Conservation (phyloP, 2,888 invertebrate genomes). For the Zhuqinia jingwanae region DNA sequence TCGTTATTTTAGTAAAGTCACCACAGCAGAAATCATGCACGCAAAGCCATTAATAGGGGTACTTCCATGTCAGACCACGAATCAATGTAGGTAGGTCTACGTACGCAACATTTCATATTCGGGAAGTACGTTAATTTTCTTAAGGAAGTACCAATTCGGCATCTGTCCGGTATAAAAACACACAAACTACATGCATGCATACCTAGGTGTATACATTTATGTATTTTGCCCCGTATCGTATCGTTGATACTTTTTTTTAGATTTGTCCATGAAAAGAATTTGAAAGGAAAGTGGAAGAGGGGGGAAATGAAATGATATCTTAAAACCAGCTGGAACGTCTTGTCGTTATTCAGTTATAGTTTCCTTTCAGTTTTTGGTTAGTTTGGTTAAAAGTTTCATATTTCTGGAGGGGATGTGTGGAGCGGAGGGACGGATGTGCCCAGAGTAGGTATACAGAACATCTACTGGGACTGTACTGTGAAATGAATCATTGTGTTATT, state of each 20-base stretch:
- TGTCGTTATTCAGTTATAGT: constrained; percentile 19
- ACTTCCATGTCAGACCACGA: background rate
- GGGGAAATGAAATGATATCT: constrained; percentile 1
- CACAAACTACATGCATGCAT: background rate
- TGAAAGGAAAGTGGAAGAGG: constrained; percentile 10
- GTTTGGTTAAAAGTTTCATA: constrained; percentile 49
- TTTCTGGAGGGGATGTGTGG: constrained; percentile 48
- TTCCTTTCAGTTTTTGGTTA: background rate
- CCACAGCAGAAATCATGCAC: background rate
- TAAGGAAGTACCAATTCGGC: constrained; percentile 51
- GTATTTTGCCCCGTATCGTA: background rate
- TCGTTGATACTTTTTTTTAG: background rate
- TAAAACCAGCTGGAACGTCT: constrained; percentile 41
- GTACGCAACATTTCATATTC: background rate
- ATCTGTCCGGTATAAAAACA: constrained; percentile 30
- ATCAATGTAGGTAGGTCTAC: no score
- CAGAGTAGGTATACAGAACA: no score
- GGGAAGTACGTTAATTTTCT: background rate
- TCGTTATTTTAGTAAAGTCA: no score
- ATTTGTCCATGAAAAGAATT: constrained; percentile 38
- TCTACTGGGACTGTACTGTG: background rate
- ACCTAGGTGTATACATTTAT: background rate
- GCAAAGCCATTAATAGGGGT: constrained; percentile 1
- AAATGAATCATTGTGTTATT: no score
- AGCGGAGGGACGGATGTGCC: constrained; percentile 38